Percentiles rank a stretch among this genome's conserved stretches.
Evolutionary conservation across 2,888 invertebrate species (phyloP).

Genomic region (Noctua janthina): DNA sequence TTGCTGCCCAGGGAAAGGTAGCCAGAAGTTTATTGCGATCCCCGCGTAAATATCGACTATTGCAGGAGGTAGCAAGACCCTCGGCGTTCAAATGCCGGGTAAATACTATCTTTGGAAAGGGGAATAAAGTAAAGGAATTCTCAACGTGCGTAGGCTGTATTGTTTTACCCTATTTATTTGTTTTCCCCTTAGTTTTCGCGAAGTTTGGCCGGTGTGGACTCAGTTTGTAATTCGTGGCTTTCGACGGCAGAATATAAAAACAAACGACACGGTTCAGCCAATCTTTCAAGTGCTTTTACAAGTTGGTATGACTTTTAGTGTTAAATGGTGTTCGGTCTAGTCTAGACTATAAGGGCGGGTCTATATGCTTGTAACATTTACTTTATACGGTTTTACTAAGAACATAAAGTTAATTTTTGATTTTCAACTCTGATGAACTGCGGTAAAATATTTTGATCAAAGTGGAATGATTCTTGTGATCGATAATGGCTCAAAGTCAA

Average conservation of each 20-base stretch:
- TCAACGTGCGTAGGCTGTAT: conserved; percentile 42
- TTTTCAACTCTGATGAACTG: neutral
- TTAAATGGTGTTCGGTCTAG: conserved; percentile 1
- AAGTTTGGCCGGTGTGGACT: conserved; percentile 30
- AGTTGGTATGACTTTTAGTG: conserved; percentile 26
- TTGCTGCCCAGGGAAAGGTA: conserved; percentile 65
- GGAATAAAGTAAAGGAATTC: conserved; percentile 50
- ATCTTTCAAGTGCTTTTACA: conserved; percentile 35
- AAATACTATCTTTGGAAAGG: conserved; percentile 53
- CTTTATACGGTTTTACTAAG: conserved; percentile 1
- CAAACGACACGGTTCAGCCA: conserved; percentile 28
- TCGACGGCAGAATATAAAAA: conserved; percentile 29
- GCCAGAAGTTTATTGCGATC: conserved; percentile 59
- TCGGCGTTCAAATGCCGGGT: conserved; percentile 44
- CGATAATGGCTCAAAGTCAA: conserved; percentile 1
- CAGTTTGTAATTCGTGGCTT: conserved; percentile 31
- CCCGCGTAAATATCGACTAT: conserved; percentile 62
- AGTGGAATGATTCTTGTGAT: neutral
- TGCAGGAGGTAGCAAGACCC: conserved; percentile 46
- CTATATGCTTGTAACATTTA: neutral
- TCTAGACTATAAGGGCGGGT: neutral
- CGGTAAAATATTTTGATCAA: neutral
- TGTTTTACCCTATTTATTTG: conserved; percentile 54
- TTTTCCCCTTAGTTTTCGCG: conserved; percentile 32
- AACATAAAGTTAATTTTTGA: neutral